Conservation (phyloP, 2,113 vertebrate species). For the human (Homo sapiens) region DNA sequence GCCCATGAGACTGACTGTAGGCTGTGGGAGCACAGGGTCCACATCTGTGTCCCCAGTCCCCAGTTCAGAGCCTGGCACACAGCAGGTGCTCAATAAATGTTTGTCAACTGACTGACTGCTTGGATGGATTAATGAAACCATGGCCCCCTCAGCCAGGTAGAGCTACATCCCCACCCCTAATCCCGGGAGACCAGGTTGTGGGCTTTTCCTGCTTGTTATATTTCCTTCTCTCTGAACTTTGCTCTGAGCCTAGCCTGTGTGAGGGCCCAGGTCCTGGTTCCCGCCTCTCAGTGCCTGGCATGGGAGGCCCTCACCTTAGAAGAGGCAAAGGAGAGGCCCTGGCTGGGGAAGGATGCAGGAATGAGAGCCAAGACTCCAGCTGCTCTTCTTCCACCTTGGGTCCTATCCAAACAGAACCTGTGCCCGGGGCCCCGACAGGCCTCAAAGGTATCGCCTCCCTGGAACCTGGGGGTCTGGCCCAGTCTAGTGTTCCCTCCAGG, state of each 20-base stretch:
- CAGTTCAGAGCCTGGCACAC: neutral
- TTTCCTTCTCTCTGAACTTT: neutral
- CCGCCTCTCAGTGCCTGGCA: neutral
- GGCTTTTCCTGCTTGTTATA: slow-evolving; percentile 18
- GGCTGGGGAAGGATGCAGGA: neutral
- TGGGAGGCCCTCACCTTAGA: neutral
- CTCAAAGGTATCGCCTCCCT: slow-evolving; percentile 4
- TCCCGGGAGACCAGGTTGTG: neutral
- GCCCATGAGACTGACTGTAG: neutral
- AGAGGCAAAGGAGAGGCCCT: neutral
- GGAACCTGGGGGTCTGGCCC: slow-evolving; percentile 67
- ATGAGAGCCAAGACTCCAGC: neutral
- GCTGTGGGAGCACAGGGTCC: neutral
- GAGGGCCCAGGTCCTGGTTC: neutral
- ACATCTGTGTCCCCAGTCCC: neutral
- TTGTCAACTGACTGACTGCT: neutral
- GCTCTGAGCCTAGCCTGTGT: neutral
- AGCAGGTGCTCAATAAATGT: neutral
- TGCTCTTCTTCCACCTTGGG: neutral
- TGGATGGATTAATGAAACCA: neutral
- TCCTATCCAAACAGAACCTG: neutral
- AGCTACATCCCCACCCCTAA: neutral
- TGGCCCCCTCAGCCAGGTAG: neutral
- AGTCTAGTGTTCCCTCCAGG: slow-evolving; percentile 1
- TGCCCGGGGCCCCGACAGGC: neutral